These are phyloP conservation scores for Aplodontia rufa DNA, from an alignment of 2,113 vertebrate genomes.

Conservation along the genomic window DNA sequence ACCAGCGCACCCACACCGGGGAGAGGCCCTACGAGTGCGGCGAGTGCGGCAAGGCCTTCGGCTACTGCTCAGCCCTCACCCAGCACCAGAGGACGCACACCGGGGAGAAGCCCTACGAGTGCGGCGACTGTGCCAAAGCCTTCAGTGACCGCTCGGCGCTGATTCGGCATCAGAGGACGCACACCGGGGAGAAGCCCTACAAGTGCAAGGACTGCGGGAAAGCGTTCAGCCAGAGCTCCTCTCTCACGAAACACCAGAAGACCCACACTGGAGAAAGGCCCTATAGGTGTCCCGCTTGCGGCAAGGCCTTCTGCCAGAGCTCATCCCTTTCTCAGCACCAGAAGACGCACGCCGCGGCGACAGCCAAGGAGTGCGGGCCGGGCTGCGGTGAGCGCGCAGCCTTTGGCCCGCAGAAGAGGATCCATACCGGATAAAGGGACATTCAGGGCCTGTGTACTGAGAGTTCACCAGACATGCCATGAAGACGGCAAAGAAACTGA, in stretches of 20 bases:
- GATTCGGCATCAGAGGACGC: slow-evolving; percentile 74
- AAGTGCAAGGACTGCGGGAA: slow-evolving; percentile 73
- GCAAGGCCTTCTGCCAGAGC: slow-evolving; percentile 75
- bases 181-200: slow-evolving; percentile 78
- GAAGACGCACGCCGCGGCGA: slow-evolving; percentile 68
- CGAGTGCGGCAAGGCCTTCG: slow-evolving; percentile 75
- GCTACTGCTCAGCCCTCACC: slow-evolving; percentile 78
- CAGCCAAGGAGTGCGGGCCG: slow-evolving; percentile 49
- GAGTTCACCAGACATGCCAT: background rate
- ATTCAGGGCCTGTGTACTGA: slow-evolving; percentile 8
- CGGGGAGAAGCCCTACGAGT: slow-evolving; percentile 74
- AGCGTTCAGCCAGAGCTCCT: slow-evolving; percentile 79
- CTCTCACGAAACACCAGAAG: slow-evolving; percentile 79
- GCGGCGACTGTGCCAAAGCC: slow-evolving; percentile 68
- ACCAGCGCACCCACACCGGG: slow-evolving; percentile 79
- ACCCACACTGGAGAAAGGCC: slow-evolving; percentile 77
- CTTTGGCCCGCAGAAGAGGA: slow-evolving; percentile 65
- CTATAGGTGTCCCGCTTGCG: slow-evolving; percentile 71
- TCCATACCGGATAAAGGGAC: slow-evolving; percentile 65
- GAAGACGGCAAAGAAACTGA: background rate
- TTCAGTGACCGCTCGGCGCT: slow-evolving; percentile 76
- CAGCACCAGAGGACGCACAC: slow-evolving; percentile 79
- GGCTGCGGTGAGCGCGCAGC: slow-evolving; percentile 34
- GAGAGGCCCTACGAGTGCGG: slow-evolving; percentile 75
- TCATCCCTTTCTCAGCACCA: slow-evolving; percentile 77